Evolutionary conservation across 2,797 vertebrate species (phyloP).

Genomic region (Chiloscyllium punctatum): DNA sequence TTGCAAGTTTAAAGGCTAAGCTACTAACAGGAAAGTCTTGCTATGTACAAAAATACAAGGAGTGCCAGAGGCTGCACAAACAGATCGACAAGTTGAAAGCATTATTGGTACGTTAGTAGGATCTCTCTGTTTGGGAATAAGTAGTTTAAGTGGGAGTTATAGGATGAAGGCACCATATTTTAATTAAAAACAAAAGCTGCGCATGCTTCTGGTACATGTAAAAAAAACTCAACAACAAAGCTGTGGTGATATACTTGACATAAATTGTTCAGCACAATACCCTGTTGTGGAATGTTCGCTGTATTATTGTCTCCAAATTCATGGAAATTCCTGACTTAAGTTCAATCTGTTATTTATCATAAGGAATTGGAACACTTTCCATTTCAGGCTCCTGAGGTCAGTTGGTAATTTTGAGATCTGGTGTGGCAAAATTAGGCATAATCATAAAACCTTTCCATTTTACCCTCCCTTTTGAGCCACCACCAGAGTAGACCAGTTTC

Average conservation of each 20-base stretch:
- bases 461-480: background rate
- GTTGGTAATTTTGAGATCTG: background rate
- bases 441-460: background rate
- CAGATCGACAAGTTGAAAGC: constrained; percentile 47
- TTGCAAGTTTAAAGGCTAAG: constrained; percentile 44
- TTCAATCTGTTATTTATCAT: background rate
- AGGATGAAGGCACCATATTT: background rate
- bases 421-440: background rate
- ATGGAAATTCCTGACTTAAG: background rate
- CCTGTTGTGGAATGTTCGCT: background rate
- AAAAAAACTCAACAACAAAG: background rate
- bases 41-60: constrained; percentile 48
- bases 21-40: constrained; percentile 46
- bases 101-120: constrained; percentile 42
- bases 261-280: background rate
- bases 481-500: background rate
- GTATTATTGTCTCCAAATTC: background rate
- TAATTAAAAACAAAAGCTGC: background rate
- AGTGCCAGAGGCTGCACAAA: constrained; percentile 44
- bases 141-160: background rate
- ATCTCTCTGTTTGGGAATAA: background rate
- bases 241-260: background rate
- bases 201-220: background rate
- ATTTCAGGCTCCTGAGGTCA: background rate
- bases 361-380: background rate